Evolutionary conservation across 2,113 vertebrate species (phyloP).

Genomic region (Clinocottus analis): DNA sequence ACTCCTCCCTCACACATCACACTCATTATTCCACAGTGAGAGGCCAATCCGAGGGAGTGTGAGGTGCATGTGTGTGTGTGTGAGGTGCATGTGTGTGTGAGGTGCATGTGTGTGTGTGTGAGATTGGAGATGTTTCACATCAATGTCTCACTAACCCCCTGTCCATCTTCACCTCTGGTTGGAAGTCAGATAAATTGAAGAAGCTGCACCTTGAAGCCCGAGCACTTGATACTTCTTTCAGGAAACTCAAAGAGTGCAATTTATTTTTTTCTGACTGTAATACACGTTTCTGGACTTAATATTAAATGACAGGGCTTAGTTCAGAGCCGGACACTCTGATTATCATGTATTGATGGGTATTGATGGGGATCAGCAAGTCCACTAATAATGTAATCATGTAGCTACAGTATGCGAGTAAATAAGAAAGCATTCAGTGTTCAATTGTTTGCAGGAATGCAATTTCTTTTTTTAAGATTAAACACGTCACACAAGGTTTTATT

Average conservation of each 20-base stretch:
- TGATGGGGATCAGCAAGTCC: not conserved
- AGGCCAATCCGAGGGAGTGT: slow-evolving; percentile 62
- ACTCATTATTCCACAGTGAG: slow-evolving; percentile 66
- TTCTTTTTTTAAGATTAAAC: not conserved
- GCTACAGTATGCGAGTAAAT: not conserved
- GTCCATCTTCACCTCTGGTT: slow-evolving; percentile 47
- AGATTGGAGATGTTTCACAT: slow-evolving; percentile 52
- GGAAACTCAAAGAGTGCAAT: slow-evolving; percentile 13
- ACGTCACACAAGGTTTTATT: not conserved
- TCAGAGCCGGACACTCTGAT: slow-evolving; percentile 7
- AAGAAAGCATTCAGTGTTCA: not conserved
- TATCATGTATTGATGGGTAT: slow-evolving; percentile 8
- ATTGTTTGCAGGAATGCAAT: not conserved
- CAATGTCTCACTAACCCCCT: slow-evolving; percentile 45
- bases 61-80: slow-evolving; percentile 34
- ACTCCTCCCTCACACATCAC: slow-evolving; percentile 74
- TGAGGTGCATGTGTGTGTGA: slow-evolving; percentile 25
- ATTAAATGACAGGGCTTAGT: slow-evolving; percentile 1
- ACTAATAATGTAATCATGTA: not conserved
- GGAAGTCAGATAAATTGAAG: slow-evolving; percentile 45
- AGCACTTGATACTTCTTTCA: slow-evolving; percentile 48
- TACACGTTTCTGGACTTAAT: not conserved
- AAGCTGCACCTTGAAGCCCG: slow-evolving; percentile 9
- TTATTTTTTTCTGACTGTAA: slow-evolving; percentile 22
- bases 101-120: slow-evolving; percentile 25